A percentile compares a stretch with the other conserved stretches of the same genome.
These are phyloP conservation scores for Tetheella fluctuosa DNA, from an alignment of 2,888 invertebrate genomes.

Conservation along the genomic window DNA sequence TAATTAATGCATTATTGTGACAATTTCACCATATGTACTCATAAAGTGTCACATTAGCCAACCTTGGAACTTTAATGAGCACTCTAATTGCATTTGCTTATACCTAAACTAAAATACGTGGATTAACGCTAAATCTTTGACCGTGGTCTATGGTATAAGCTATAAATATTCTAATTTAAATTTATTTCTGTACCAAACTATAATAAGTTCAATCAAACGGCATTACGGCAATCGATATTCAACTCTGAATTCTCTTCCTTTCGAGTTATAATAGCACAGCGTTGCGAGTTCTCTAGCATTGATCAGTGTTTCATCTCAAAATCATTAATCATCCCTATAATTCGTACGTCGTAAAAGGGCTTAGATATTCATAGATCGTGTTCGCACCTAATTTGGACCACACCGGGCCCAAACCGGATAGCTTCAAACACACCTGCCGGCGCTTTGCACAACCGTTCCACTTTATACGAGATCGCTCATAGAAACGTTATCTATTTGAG, in stretches of 20 bases:
- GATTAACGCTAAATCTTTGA: slow-evolving; percentile 31
- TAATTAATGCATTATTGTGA: slow-evolving; percentile 17
- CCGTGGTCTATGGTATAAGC: slow-evolving; percentile 3
- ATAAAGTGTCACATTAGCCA: slow-evolving; percentile 14
- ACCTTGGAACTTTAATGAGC: slow-evolving; percentile 30
- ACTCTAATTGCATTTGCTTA: slow-evolving; percentile 29
- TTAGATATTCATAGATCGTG: not conserved
- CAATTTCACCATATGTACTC: slow-evolving; percentile 13
- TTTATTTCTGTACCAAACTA: no score
- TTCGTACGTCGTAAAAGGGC: not conserved
- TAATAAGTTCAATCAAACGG: no score
- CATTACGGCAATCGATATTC: no score
- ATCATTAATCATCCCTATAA: not conserved
- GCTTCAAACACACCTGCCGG: slow-evolving; percentile 34
- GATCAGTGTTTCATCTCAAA: not conserved
- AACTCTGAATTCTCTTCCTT: no score
- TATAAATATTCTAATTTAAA: not conserved
- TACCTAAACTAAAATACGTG: slow-evolving; percentile 20
- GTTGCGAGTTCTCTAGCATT: no score
- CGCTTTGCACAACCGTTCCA: slow-evolving; percentile 41
- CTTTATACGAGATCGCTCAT: slow-evolving; percentile 38
- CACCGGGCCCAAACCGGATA: slow-evolving; percentile 26
- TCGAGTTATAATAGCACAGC: no score
- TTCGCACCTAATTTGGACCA: slow-evolving; percentile 14
- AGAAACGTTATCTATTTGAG: slow-evolving; percentile 38